Base-by-base conservation (phyloP, 2,113 vertebrate genomes). In the Neolamprologus kungweensis region DNA sequence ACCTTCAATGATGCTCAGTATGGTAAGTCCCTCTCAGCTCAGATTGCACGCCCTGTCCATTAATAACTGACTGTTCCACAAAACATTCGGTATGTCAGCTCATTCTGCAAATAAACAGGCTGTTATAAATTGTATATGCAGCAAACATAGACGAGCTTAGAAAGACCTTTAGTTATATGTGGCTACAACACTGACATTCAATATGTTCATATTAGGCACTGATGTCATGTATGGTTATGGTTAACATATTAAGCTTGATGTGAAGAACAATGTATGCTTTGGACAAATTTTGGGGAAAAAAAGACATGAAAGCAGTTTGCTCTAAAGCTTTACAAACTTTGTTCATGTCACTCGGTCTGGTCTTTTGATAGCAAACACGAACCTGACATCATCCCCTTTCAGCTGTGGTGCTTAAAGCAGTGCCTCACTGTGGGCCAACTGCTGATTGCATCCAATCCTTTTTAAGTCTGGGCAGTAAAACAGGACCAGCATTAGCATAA, bases 1-100 rank as follows among this genome's bases (percentile, higher is more conserved):
- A 97, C 97, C 89, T 99, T 99, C 96, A 99, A 97, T 93, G 98
- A 97, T 80, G 98, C 97, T 91, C 97, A 91, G 90, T 99, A 99
- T 82, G 98, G 98, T 99, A 96, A 95, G 97, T 90, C 71, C 9
- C 6, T 4, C 45, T 3, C 51, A 19, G 42, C 87, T 91, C 83
- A 21, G 31, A 57, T 89, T 42, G 21, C 86, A 65, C 26, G 10
- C 10, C 26, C 13, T 12, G 17, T 28, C 60, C 53, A 82, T 23
- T 79, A 65, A 87, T 80, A 89, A 84, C 33, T 10, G 19, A 23
- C 28, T 26, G n/a, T 16, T 50, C 31, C 35, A 55, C 19, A 83
- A 58, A 58, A 89, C 47, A 40, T 28, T 42, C 33, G n/a, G 47
- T 5, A 31, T 33, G 78, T 90, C 88, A 84, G 51, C 89, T 60